Percentiles rank a stretch among this genome's conserved stretches.
Conservation (phyloP, 2,888 invertebrate species). For the Euphydryas editha region DNA sequence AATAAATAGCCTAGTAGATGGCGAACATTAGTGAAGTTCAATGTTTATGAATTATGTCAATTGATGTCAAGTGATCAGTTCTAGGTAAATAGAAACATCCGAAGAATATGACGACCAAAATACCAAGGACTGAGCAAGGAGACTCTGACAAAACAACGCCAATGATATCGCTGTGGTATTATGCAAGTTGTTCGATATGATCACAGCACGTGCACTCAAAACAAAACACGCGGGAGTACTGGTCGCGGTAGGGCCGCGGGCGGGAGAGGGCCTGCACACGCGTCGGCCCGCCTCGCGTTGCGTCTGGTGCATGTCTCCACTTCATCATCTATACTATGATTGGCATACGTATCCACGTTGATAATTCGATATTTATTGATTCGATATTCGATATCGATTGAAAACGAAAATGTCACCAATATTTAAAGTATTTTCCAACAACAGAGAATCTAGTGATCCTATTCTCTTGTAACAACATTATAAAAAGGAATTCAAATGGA, state of each 20-base stretch:
- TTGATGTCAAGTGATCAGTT: not conserved
- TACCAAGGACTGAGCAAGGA: not conserved
- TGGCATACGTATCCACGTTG: constrained; percentile 6
- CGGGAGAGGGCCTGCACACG: constrained; percentile 41
- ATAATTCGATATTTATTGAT: not conserved
- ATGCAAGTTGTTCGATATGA: constrained; percentile 19
- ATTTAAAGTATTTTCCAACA: too few species aligned
- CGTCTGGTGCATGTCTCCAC: constrained; percentile 37
- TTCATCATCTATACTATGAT: constrained; percentile 18
- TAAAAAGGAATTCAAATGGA: too few species aligned
- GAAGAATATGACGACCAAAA: not conserved
- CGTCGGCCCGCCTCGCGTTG: constrained; percentile 42
- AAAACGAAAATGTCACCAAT: too few species aligned
- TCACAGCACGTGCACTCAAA: constrained; percentile 45
- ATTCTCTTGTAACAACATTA: too few species aligned
- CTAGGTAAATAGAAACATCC: not conserved
- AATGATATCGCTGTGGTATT: not conserved
- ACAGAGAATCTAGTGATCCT: too few species aligned
- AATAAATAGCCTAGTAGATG: constrained; percentile 58
- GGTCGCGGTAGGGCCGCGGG: constrained; percentile 34
- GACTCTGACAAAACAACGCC: not conserved
- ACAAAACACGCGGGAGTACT: constrained; percentile 43
- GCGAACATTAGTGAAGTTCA: constrained; percentile 47
- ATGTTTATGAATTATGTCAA: constrained; percentile 38
- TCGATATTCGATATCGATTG: too few species aligned